phyloP scores from a whole-genome alignment of 2,888 invertebrate species.

The Luperina testacea region DNA sequence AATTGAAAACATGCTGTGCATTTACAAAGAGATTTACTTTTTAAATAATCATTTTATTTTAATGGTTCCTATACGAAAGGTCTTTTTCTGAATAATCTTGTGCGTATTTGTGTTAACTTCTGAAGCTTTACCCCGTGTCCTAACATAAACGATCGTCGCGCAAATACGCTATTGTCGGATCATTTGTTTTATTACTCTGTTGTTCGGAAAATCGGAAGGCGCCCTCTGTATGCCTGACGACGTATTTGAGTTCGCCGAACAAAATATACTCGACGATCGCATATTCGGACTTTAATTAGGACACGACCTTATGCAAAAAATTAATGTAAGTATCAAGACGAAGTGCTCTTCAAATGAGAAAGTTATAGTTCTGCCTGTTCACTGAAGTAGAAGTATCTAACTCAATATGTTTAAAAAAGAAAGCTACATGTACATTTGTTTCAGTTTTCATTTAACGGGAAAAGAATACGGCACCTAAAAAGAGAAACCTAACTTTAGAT shows the following conservation, averaged over 20 bases:
- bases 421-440: neutral
- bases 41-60: neutral
- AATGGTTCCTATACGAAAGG: neutral
- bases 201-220: neutral
- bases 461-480: neutral
- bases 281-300: too few relatives aligned
- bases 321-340: neutral
- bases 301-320: neutral
- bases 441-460: neutral
- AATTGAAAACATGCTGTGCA: slow-evolving; percentile 10
- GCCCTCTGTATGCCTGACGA: neutral
- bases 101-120: neutral
- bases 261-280: neutral
- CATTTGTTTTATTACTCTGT: neutral
- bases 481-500: neutral
- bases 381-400: neutral
- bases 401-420: neutral
- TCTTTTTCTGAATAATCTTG: neutral
- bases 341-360: neutral
- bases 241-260: neutral
- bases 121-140: neutral
- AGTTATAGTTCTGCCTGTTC: neutral
- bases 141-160: neutral
- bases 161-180: neutral
- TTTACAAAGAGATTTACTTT: neutral